Conservation (phyloP, 2,888 invertebrate genomes). For the Xanthostigma xanthostigma region DNA sequence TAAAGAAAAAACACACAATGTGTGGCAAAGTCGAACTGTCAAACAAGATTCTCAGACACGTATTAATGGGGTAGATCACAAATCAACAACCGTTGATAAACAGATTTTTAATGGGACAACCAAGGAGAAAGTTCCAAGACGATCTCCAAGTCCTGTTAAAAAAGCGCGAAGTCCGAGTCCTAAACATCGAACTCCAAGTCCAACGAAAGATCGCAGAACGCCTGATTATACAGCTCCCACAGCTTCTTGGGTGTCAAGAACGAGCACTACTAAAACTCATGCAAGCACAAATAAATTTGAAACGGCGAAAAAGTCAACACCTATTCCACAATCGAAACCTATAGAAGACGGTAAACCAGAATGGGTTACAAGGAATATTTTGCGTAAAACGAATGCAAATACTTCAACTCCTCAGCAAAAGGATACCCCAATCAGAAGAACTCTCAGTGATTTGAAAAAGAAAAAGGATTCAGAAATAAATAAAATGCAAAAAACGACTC, state of each 20-base stretch:
- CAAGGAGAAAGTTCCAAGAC: slow-evolving; percentile 8
- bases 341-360: slow-evolving; percentile 39
- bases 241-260: slow-evolving; percentile 27
- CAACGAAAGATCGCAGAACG: slow-evolving; percentile 10
- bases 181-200: slow-evolving; percentile 20
- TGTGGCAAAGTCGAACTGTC: no score
- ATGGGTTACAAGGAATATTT: slow-evolving; percentile 43
- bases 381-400: slow-evolving; percentile 36
- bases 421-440: slow-evolving; percentile 26
- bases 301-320: slow-evolving; percentile 21
- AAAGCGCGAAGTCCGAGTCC: slow-evolving; percentile 28
- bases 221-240: slow-evolving; percentile 11
- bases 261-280: slow-evolving; percentile 15
- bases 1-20: not conserved
- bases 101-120: slow-evolving; percentile 22
- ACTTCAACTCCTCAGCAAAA: slow-evolving; percentile 15
- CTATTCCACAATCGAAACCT: slow-evolving; percentile 24
- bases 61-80: no score
- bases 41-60: no score
- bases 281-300: slow-evolving; percentile 10
- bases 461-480: slow-evolving; percentile 24
- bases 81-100: no score
- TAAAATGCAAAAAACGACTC: slow-evolving; percentile 26
- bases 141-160: slow-evolving; percentile 16
- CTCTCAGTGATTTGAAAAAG: slow-evolving; percentile 13